Conservation (phyloP, 2,113 vertebrate species). For the Myotis davidii region DNA sequence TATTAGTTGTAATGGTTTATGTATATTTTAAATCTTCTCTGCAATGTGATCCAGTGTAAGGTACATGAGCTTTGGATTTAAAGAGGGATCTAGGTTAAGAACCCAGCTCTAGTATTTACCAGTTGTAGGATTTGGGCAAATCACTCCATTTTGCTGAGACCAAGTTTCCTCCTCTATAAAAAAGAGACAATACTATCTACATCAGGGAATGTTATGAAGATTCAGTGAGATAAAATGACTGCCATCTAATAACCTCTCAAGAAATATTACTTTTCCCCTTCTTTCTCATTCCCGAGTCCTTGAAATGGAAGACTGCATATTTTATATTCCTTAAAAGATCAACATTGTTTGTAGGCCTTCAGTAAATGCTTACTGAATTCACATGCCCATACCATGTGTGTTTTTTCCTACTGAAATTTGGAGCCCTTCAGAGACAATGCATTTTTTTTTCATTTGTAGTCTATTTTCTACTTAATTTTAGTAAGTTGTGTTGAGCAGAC, state of each 20-base stretch:
- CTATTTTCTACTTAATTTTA: neutral
- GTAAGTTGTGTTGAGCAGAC: neutral
- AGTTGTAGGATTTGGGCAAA: neutral
- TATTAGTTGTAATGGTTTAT: neutral
- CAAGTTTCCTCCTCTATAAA: neutral
- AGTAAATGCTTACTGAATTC: neutral
- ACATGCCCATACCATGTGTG: rapidly evolving
- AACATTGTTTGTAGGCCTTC: neutral
- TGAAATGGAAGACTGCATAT: neutral
- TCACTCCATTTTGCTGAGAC: neutral
- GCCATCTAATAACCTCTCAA: neutral
- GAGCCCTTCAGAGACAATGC: neutral
- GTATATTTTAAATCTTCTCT: neutral
- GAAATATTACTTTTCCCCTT: neutral
- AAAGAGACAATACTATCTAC: neutral
- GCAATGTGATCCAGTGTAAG: neutral
- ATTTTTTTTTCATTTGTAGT: neutral
- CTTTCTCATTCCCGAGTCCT: neutral
- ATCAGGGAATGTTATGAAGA: neutral
- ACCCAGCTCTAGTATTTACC: neutral
- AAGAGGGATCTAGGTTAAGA: neutral
- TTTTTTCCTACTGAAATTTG: neutral
- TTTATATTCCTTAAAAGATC: neutral
- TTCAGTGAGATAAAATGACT: neutral
- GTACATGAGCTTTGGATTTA: neutral